Evolutionary conservation across 2,113 vertebrate genomes (phyloP).

Genomic region (Peromyscus leucopus): DNA sequence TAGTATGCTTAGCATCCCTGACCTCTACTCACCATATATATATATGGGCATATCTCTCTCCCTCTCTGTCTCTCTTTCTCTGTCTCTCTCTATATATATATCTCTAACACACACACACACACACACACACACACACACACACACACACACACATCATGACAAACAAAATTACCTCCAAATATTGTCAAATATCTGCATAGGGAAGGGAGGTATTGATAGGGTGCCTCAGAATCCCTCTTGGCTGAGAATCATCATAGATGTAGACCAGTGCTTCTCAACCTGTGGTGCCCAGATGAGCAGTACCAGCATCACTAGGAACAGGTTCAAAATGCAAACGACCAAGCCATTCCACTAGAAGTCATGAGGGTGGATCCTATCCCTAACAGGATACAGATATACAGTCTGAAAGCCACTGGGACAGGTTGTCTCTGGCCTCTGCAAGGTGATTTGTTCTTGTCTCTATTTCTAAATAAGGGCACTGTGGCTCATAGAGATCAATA

Average conservation of each 20-base stretch:
- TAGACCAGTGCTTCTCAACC: neutral
- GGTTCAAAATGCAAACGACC: conserved; percentile 29
- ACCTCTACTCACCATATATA: neutral
- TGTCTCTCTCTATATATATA: too few relatives aligned
- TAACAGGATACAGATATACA: neutral
- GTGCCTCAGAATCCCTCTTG: neutral
- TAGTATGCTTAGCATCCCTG: neutral
- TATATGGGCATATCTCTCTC: neutral
- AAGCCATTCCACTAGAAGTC: neutral
- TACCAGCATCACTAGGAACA: neutral
- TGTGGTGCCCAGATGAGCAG: neutral
- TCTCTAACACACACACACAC: neutral
- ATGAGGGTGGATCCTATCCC: neutral
- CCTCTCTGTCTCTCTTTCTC: too few relatives aligned
- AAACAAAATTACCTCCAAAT: neutral
- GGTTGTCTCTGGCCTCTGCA: neutral
- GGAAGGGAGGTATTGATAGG: too few relatives aligned
- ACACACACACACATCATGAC: neutral
- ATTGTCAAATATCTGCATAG: neutral
- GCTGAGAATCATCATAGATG: neutral
- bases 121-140: conserved; percentile 3
- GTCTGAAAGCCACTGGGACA: neutral
- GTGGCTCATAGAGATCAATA: neutral
- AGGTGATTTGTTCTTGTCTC: neutral
- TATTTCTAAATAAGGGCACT: neutral